A percentile compares a stretch with the other conserved stretches of the same genome.
Evolutionary conservation across 2,888 invertebrate genomes (phyloP).

Genomic region (Eristalis tenax): DNA sequence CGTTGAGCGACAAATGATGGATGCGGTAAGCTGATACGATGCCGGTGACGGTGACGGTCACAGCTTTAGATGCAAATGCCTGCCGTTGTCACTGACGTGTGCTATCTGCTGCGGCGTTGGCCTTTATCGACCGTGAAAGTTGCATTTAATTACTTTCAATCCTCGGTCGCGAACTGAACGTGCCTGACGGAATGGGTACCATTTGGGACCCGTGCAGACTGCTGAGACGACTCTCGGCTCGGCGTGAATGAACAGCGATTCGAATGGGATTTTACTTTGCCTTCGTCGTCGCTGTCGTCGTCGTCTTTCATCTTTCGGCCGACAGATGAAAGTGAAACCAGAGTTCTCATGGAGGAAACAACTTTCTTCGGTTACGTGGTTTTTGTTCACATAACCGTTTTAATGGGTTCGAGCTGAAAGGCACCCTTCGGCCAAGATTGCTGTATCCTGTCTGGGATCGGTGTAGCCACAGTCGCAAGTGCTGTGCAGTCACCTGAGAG

Average conservation of each 20-base stretch:
- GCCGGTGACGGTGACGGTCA: slow-evolving; percentile 13
- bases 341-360: slow-evolving; percentile 49
- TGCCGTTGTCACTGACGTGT: slow-evolving; percentile 25
- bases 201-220: slow-evolving; percentile 25
- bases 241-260: slow-evolving; percentile 13
- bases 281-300: neutral
- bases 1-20: slow-evolving; percentile 59
- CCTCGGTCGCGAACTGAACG: slow-evolving; percentile 9
- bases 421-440: slow-evolving; percentile 2
- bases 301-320: neutral
- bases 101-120: slow-evolving; percentile 29
- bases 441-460: slow-evolving; percentile 8
- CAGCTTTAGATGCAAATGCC: slow-evolving; percentile 42
- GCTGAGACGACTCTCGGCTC: neutral
- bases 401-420: neutral
- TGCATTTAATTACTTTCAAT: slow-evolving; percentile 66
- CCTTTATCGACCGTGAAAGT: slow-evolving; percentile 70
- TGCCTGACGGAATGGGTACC: slow-evolving; percentile 24
- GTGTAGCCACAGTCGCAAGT: neutral
- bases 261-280: slow-evolving; percentile 13
- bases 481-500: neutral
- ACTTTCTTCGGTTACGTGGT: slow-evolving; percentile 58
- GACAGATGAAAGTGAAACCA: slow-evolving; percentile 61
- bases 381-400: slow-evolving; percentile 22
- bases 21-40: slow-evolving; percentile 60